phyloP scores from a whole-genome alignment of 2,797 vertebrate genomes.

The Betta splendens region DNA sequence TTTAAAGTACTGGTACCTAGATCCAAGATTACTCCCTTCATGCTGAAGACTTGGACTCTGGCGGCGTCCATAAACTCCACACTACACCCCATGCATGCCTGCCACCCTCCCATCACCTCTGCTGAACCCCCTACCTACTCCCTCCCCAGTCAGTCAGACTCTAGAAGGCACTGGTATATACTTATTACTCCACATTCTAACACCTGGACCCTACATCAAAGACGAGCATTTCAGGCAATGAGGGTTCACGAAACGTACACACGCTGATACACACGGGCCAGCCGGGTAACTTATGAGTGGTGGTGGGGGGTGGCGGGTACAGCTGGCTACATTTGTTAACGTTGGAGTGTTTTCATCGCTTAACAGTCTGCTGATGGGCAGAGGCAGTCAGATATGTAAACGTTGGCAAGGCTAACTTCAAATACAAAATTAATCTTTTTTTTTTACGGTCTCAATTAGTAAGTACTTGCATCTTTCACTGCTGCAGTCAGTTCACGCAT shows the following conservation, averaged over 20 bases:
- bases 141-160: constrained; percentile 46
- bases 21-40: not conserved
- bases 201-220: constrained; percentile 55
- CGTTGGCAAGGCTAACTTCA: constrained; percentile 67
- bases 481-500: too few species aligned
- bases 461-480: not conserved
- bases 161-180: constrained; percentile 78
- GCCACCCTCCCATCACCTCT: constrained; percentile 18
- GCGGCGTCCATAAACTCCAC: constrained; percentile 9
- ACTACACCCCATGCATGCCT: not conserved
- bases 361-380: constrained; percentile 66
- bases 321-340: constrained; percentile 38
- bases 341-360: constrained; percentile 39
- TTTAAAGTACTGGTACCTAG: too few species aligned
- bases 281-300: constrained; percentile 59
- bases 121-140: constrained; percentile 1
- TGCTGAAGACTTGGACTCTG: constrained; percentile 8
- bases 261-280: constrained; percentile 62
- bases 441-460: not conserved
- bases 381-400: constrained; percentile 73
- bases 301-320: constrained; percentile 11
- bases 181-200: constrained; percentile 74
- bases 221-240: constrained; percentile 59
- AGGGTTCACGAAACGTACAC: constrained; percentile 51
- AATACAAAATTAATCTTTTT: constrained; percentile 34